Evolutionary conservation across 2,113 vertebrate species (phyloP), one percentile per base, ranked within the genome.

Genomic region (Apodemus speciosus): DNA sequence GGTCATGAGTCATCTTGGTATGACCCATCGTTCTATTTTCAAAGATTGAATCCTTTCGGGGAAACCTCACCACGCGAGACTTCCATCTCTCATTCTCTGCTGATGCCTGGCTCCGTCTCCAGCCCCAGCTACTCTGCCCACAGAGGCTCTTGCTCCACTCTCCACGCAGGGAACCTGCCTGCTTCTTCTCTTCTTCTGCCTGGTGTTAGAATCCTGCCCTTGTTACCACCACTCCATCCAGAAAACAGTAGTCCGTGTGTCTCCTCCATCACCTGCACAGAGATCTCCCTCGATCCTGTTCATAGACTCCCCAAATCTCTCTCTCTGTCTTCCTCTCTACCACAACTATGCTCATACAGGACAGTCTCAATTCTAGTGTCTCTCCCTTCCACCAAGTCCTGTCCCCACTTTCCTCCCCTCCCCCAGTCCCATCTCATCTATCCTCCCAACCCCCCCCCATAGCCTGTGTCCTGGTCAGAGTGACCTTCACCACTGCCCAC

Each of bases 21-120:
- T 71, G 40, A 46, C 40, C 56, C 38, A 68, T 56, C 15, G 30
- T 4, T 62, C 35, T 75, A 51, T 85, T 60, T 69, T 4, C n/a
- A 58, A 69, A 71, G 80, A 68, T 15, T 53, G 85, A 35, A 5
- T 79, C 4, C 40, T 46, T 71, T 27, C 20, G 0, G n/a, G 32
- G 23, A 64, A 53, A 71, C 38, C 62, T 69, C 58, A 2, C 51
- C 53, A 38, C 3, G 7, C 23, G 9, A 40, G n/a, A 83, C 49
- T 16, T 62, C 30, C 14, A n/a, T 21, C 15, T 85, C 53, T n/a
- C 1, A 0, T 38, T 30, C 1, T 13, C 21, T 1, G 0, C 2
- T 6, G 53, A 84, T 20, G 7, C 46, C 69, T 38, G 49, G 68
- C 11, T 85, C 88, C 20, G 2, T 56, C 38, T 79, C 35, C 4